A percentile compares a stretch with the other conserved stretches of the same genome.
These are phyloP conservation scores for Antheraea assamensis DNA, from an alignment of 2,888 invertebrate genomes.

Conservation along the genomic window DNA sequence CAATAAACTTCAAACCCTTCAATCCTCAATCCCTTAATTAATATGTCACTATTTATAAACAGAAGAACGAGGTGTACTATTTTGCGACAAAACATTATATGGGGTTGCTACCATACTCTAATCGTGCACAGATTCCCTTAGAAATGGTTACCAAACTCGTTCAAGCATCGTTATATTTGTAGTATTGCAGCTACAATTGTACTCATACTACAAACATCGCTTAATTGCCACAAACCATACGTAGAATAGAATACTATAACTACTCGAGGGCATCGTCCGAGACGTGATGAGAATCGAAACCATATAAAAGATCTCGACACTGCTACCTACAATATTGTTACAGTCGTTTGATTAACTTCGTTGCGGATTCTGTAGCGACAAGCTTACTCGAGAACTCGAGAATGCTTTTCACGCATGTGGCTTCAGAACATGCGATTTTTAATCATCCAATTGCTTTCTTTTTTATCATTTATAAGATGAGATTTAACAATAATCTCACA, in stretches of 20 bases:
- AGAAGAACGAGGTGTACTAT: no score
- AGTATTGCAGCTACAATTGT: background rate
- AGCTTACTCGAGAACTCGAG: slow-evolving; percentile 1
- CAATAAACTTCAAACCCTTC: no score
- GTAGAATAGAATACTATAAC: background rate
- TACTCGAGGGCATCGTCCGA: slow-evolving; percentile 15
- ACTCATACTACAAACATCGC: background rate
- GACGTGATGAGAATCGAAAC: slow-evolving; percentile 19
- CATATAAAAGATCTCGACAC: slow-evolving; percentile 1
- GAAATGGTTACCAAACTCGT: background rate
- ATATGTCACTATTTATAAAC: no score
- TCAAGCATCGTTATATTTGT: background rate
- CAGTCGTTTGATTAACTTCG: slow-evolving; percentile 17
- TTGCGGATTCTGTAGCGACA: slow-evolving; percentile 7
- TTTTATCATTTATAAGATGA: background rate
- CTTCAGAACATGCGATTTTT: slow-evolving; percentile 1
- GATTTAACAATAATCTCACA: no score
- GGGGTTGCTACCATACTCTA: background rate
- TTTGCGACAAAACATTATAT: no score
- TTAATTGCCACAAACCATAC: background rate
- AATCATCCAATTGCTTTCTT: background rate
- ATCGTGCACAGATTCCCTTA: background rate
- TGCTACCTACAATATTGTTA: slow-evolving; percentile 11
- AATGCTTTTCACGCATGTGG: background rate
- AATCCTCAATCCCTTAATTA: no score